Evolutionary conservation across 2,888 invertebrate species (phyloP), one percentile per base, ranked within the genome.

Genomic region (Plusia festucae): DNA sequence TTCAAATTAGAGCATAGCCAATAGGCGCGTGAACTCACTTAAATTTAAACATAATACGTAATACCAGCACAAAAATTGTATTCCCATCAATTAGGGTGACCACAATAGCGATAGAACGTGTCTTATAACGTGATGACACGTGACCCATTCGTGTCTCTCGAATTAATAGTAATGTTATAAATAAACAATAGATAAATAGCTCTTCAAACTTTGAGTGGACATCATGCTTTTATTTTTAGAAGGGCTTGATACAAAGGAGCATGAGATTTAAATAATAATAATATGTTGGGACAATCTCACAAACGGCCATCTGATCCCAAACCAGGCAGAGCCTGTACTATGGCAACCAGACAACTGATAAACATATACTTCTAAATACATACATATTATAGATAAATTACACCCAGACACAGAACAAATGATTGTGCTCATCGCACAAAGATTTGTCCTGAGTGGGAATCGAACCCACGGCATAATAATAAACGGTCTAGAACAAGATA

Each of bases 111-210:
- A 20, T 8, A 49, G 9, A 49, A 24, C 54, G 63, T 63, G 62
- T 24, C 55, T 16, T 5, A 15, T 56, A 66, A 74, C 75, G 76
- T 67, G 70, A 66, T 55, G 52, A 40, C 65, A 71, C 72, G 66
- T 72, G 79, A 8, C 51, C n/a, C 5, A 40, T 52, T 72, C 76
- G 77, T 77, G 77, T 2, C 34, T 44, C 0, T 56, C 72, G 55
- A 59, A 68, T 60, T 49, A n/a, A 8, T 16, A 53, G 46, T 53
- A 72, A 70, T 77, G 8, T 54, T 1, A 32, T 22, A 6, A 30
- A 58, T 59, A 72, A 66, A 77, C 16, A 57, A 15, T 15, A 49
- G 55, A 49, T 18, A 53, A 53, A 53, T 22, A 67, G 13, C 68
- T 62, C 57, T 73, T 57, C 62, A 54, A 49, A 62, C 56, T 11